phyloP scores from a whole-genome alignment of 2,888 invertebrate species.

The Scaptomyza cyrtandrae region DNA sequence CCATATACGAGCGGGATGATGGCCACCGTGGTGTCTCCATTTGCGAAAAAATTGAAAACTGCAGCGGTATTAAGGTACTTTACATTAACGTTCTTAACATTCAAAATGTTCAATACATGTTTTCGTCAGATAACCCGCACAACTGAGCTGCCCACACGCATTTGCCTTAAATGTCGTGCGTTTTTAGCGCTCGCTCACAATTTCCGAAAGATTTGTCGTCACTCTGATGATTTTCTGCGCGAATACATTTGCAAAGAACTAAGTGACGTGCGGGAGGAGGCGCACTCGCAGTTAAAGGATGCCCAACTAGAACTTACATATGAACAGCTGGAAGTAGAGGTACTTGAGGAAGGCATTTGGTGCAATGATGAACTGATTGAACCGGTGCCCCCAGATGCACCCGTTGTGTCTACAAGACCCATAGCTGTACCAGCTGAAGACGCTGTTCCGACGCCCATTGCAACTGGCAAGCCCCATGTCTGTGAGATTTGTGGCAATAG shows the following conservation, averaged over 20 bases:
- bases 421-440: conserved; percentile 9
- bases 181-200: conserved; percentile 81
- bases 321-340: conserved; percentile 65
- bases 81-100: background rate
- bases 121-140: conserved; percentile 65
- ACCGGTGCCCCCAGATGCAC: conserved; percentile 23
- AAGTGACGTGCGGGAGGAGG: conserved; percentile 24
- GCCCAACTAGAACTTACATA: conserved; percentile 18
- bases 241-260: conserved; percentile 67
- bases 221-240: conserved; percentile 80
- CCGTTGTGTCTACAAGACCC: conserved; percentile 15
- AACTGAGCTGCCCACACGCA: conserved; percentile 78
- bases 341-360: conserved; percentile 55
- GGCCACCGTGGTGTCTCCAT: conserved; percentile 48
- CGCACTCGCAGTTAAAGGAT: conserved; percentile 3
- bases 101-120: background rate
- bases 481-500: conserved; percentile 84
- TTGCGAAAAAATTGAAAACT: conserved; percentile 79
- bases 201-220: conserved; percentile 82
- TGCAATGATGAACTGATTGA: conserved; percentile 58
- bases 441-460: background rate
- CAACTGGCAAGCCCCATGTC: conserved; percentile 64
- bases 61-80: conserved; percentile 77
- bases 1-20: conserved; percentile 72
- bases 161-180: conserved; percentile 77